A percentile compares a stretch with the other conserved stretches of the same genome.
phyloP scores from a whole-genome alignment of 2,113 vertebrate species.

The Gadus chalcogrammus region DNA sequence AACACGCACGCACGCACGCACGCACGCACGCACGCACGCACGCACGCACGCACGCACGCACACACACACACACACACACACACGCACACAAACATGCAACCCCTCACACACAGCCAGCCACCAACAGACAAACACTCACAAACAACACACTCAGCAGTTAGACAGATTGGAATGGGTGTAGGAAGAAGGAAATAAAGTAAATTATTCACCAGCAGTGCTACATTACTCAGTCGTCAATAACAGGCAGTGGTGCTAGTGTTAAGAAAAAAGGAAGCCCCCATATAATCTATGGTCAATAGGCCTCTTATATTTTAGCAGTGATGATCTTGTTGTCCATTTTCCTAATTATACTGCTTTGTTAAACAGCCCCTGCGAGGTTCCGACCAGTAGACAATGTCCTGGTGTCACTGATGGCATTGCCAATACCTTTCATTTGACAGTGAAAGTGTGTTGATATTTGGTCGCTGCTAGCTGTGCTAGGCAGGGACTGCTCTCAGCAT shows the following conservation, averaged over 20 bases:
- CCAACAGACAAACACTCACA: constrained; percentile 6
- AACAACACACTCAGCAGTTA: constrained; percentile 14
- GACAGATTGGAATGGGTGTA: not conserved
- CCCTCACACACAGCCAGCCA: not conserved
- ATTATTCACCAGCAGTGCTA: constrained; percentile 7
- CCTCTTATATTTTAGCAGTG: no score
- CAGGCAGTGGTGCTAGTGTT: not conserved
- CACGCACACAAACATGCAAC: constrained; percentile 1
- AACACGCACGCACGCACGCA: constrained; percentile 8
- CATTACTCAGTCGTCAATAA: not conserved
- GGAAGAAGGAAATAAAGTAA: constrained; percentile 4
- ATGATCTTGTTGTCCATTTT: no score
- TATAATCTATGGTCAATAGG: no score
- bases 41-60: constrained; percentile 7
- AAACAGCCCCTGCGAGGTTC: no score
- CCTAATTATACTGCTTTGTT: no score
- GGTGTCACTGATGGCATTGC: no score
- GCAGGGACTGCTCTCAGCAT: no score
- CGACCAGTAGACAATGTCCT: no score
- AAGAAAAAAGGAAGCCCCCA: no score
- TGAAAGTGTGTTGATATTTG: no score
- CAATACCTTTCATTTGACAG: no score
- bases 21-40: not conserved
- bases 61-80: constrained; percentile 15
- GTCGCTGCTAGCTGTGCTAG: no score